A percentile compares a stretch with the other conserved stretches of the same genome.
phyloP scores from a whole-genome alignment of 2,113 vertebrate species.

The Telmatochromis brachygnathus region DNA sequence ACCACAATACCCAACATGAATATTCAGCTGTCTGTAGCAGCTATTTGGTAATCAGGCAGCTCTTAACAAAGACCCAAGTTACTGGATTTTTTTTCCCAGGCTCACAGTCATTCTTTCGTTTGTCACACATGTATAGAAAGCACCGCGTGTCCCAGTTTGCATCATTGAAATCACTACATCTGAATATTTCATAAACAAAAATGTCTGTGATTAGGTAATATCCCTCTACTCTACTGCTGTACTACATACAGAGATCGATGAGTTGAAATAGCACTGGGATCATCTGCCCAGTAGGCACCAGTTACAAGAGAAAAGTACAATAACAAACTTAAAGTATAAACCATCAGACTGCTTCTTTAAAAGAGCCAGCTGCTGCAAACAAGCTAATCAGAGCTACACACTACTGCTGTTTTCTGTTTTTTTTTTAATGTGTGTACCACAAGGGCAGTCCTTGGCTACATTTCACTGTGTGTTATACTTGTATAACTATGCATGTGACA shows the following conservation, averaged over 20 bases:
- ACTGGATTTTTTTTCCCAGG: neutral
- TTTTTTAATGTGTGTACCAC: neutral
- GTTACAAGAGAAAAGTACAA: rapidly evolving
- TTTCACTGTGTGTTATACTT: no score
- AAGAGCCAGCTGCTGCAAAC: neutral
- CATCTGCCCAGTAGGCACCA: neutral
- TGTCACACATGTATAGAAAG: neutral
- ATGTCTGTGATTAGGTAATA: neutral
- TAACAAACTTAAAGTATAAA: neutral
- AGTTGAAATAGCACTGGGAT: neutral
- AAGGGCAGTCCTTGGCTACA: neutral
- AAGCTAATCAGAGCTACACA: neutral
- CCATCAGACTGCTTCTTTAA: neutral
- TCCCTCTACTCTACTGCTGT: neutral
- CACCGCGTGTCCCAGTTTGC: no score
- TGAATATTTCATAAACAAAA: neutral
- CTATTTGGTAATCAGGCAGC: neutral
- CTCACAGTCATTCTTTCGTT: neutral
- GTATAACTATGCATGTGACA: no score
- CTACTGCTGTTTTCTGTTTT: neutral
- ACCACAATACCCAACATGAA: neutral
- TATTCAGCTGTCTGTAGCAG: neutral
- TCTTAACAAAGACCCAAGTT: neutral
- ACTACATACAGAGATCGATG: neutral
- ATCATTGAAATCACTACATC: neutral